Evolutionary conservation across 2,797 vertebrate species (phyloP), one percentile per base, ranked within the genome.

Genomic region (Hemibagrus guttatus): DNA sequence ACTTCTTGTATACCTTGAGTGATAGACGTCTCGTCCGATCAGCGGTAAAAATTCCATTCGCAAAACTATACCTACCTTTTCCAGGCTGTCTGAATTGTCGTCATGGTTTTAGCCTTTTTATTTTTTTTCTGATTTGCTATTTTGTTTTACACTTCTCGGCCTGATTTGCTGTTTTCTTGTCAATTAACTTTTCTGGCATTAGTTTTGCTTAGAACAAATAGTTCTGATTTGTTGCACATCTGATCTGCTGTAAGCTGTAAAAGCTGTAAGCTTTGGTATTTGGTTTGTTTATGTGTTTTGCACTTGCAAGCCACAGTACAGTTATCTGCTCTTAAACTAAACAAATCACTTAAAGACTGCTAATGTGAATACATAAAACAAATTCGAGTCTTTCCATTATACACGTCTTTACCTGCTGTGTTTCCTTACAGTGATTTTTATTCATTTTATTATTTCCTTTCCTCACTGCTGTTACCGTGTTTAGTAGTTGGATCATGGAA

Each of bases 341-440:
- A 86, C 31, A 19, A 17, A 63, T 56, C 46, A 31, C 66, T 85
- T 26, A 90, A 72, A 91, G 89, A 89, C 88, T 75, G 80, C 91
- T 91, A 56, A 46, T 91, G 46, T 93, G 91, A 87, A 75, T 91
- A 56, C 16, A 23, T 92, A 85, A 91, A 87, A 84, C 80, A 88
- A 89, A 93, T 91, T 91, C 86, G 81, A 87, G 84, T 75, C 14
- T 28, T 74, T 91, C 88, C 81, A 86, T 94, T 89, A 88, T 88
- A 71, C 6, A 85, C 6, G 1, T 54, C 16, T 56, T 56, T 78
- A 85, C 89, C 66, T 81, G 49, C 80, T 81, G 46, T 39, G 28
- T 59, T 88, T 71, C 87, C 85, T 83, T 52, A 78, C 87, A 84
- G 88, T 92, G 89, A 93, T 90, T 91, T 89, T 92, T 83, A 82